A percentile compares a stretch with the other conserved stretches of the same genome.
These are phyloP conservation scores for Phyllotreta striolata DNA, from an alignment of 2,888 invertebrate genomes.

Conservation along the genomic window DNA sequence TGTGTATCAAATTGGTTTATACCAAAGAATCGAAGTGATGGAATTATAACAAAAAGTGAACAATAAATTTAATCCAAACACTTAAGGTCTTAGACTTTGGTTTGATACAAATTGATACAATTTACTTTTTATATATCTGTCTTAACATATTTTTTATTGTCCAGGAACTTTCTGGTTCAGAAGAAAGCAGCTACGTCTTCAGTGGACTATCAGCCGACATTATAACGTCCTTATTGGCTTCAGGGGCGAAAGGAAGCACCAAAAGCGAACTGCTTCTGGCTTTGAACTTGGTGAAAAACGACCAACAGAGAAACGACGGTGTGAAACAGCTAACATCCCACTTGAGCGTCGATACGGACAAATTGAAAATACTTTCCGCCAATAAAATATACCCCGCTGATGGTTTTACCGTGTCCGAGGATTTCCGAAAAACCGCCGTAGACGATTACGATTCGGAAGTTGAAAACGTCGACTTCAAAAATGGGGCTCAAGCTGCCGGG, in stretches of 20 bases:
- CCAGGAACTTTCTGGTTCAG: conserved; percentile 43
- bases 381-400: conserved; percentile 69
- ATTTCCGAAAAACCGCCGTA: conserved; percentile 66
- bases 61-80: too few relatives aligned
- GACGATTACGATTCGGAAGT: conserved; percentile 53
- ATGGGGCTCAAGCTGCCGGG: conserved; percentile 42
- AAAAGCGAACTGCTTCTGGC: conserved; percentile 43
- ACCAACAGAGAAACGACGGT: conserved; percentile 38
- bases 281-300: conserved; percentile 39
- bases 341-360: conserved; percentile 35
- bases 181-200: conserved; percentile 46
- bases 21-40: too few relatives aligned
- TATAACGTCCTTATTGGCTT: conserved; percentile 48
- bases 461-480: conserved; percentile 56
- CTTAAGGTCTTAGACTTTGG: too few relatives aligned
- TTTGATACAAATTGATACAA: background rate
- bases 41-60: too few relatives aligned
- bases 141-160: conserved; percentile 5
- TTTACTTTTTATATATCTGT: background rate
- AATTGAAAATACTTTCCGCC: conserved; percentile 46
- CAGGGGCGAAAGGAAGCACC: conserved; percentile 52
- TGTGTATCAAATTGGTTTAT: too few relatives aligned
- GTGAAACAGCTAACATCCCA: conserved; percentile 32
- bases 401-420: conserved; percentile 63
- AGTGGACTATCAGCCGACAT: conserved; percentile 52